Percentiles rank a stretch among this genome's conserved stretches.
These are phyloP conservation scores for Thereuonema tuberculata DNA, from an alignment of 1,140 invertebrate species.

Conservation along the genomic window DNA sequence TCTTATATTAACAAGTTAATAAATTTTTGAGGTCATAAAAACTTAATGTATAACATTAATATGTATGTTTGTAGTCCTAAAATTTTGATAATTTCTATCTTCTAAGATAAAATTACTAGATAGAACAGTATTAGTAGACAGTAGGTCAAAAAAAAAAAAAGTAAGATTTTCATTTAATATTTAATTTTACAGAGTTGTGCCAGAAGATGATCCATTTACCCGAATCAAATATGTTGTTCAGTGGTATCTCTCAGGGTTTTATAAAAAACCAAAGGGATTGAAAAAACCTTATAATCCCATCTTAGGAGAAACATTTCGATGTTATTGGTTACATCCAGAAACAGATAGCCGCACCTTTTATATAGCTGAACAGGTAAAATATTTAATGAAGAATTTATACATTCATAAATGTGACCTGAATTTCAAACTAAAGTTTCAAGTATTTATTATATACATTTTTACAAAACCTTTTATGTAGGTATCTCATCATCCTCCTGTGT, in stretches of 20 bases:
- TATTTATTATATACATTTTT: constrained; percentile 13
- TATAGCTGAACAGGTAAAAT: constrained; percentile 69
- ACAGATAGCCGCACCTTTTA: constrained; percentile 80
- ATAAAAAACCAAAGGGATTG: constrained; percentile 73
- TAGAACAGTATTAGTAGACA: too few species aligned
- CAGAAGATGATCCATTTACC: constrained; percentile 71
- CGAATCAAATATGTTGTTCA: constrained; percentile 76
- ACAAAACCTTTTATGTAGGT: constrained; percentile 38
- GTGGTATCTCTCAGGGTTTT: constrained; percentile 81
- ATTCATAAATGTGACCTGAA: constrained; percentile 3
- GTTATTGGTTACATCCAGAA: constrained; percentile 67
- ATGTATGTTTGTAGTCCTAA: too few species aligned
- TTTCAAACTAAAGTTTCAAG: constrained; percentile 7
- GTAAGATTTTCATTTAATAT: too few species aligned
- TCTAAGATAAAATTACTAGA: too few species aligned
- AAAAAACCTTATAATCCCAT: constrained; percentile 95
- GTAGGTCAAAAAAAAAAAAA: too few species aligned
- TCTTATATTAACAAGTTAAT: too few species aligned
- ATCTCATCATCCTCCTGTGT: constrained; percentile 89
- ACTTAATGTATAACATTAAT: too few species aligned
- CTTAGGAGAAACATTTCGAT: constrained; percentile 79
- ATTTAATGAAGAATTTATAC: not conserved
- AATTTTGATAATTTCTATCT: too few species aligned
- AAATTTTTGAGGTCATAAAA: too few species aligned
- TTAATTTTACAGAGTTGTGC: constrained; percentile 50